phyloP scores from a whole-genome alignment of 37 sponge, comb jelly and placozoan species.

The Halisarca cf. caerulea region DNA sequence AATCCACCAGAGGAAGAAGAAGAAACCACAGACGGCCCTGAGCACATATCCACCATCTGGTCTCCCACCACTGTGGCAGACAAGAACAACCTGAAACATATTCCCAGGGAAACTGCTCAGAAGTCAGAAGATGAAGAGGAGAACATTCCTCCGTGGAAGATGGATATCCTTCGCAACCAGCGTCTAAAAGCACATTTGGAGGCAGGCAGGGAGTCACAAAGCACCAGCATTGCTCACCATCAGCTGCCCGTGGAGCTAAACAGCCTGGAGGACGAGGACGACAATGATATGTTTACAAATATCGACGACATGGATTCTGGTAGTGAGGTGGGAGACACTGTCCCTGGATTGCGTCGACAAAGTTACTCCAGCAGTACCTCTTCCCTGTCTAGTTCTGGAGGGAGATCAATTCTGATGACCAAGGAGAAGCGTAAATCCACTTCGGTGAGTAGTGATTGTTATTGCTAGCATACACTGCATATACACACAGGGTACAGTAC shows the following conservation, averaged over 20 bases:
- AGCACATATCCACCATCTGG: constrained; percentile 1
- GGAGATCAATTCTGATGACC: background rate
- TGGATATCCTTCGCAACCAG: background rate
- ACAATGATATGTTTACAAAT: constrained; percentile 12
- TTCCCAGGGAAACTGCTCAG: background rate
- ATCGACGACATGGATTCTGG: constrained; percentile 18
- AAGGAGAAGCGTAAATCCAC: background rate
- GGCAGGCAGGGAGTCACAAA: background rate
- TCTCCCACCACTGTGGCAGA: background rate
- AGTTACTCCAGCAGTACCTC: background rate
- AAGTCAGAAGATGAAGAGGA: background rate
- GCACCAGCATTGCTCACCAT: background rate
- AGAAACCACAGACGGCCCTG: background rate
- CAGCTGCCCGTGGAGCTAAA: background rate
- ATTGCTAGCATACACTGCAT: too few species aligned
- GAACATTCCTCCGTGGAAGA: constrained; percentile 27
- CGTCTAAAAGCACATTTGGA: background rate
- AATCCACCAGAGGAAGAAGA: background rate
- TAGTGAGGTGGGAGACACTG: background rate
- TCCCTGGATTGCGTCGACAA: background rate
- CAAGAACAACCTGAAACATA: background rate
- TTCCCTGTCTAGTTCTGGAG: background rate
- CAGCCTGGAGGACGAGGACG: constrained; percentile 12
- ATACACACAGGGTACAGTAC: too few species aligned
- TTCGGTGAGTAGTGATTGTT: too few species aligned